Evolutionary conservation across 2,888 invertebrate genomes (phyloP), one percentile per base, ranked within the genome.

Genomic region (Euplagia quadripunctaria): DNA sequence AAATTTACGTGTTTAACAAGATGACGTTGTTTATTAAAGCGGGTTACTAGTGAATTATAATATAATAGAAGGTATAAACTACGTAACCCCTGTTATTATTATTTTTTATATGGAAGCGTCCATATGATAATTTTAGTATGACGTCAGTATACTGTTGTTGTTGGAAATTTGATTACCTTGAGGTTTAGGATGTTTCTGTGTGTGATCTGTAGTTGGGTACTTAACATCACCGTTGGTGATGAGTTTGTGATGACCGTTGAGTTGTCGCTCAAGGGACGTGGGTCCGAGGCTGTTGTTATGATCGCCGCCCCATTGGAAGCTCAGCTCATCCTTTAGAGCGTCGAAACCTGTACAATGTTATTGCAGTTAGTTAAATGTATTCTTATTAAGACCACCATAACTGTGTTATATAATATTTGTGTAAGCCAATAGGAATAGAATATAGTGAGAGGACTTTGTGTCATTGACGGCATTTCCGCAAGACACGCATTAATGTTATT

Each of bases 261-360:
- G 70, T 17, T 91, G 91, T 67, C 85, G 86, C 71, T 90, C 90
- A n/a, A 95, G 91, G 75, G 93, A 96, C 79, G 80, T 94, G 92
- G 92, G 97, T 87, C 92, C 97, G 77, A 97, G 94, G 84, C 92
- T 94, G 89, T 97, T 96, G 88, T 98, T 96, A 82, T 98, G 98
- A 61, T 97, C 97, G 80, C 94, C 97, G 81, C 94, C 97, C 94
- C 97, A 96, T 79, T 98, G 97, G 87, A 97, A 97, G 83, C 97
- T 97, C 78, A 97, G 92, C 92, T 97, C 97, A 83, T 97, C 98
- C 85, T 98, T 98, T 76, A 97, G 86, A 0, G 96, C 96, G 83
- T 97, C 97, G 91, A 97, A 98, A 80, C 98, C 98, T 91, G 96
- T 92, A 68, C 14, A 64, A 64, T 51, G 41, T 12, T 9, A n/a